A percentile compares a stretch with the other conserved stretches of the same genome.
Conservation (phyloP, 2,797 vertebrate genomes). For the Pangasius djambal region DNA sequence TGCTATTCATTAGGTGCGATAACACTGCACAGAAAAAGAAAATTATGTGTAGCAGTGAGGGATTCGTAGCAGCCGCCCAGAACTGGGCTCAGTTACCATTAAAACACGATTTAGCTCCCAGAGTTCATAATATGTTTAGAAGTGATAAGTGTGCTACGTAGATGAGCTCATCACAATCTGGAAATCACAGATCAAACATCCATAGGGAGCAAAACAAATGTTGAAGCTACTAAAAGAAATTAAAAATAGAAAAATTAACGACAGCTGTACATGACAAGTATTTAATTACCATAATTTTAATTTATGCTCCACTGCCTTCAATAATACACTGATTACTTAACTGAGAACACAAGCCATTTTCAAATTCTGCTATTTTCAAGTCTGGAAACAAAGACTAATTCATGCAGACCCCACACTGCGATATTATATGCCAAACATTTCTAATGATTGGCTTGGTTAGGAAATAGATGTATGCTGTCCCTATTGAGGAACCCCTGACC, state of each 20-base stretch:
- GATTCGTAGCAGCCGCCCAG: constrained; percentile 53
- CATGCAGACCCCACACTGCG: constrained; percentile 56
- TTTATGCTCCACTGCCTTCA: background rate
- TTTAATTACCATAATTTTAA: constrained; percentile 13
- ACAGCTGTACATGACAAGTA: background rate
- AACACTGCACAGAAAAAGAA: constrained; percentile 63
- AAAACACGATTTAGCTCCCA: constrained; percentile 65
- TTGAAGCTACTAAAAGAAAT: background rate
- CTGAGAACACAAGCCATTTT: constrained; percentile 59
- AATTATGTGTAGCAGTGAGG: constrained; percentile 64
- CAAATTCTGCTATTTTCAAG: constrained; percentile 30
- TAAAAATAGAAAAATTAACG: background rate
- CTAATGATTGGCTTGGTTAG: constrained; percentile 62
- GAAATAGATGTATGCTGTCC: constrained; percentile 49
- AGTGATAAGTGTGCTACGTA: constrained; percentile 65
- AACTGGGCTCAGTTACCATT: constrained; percentile 66
- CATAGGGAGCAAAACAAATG: background rate
- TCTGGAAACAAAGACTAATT: constrained; percentile 64
- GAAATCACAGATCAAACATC: constrained; percentile 34
- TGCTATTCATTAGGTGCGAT: constrained; percentile 63
- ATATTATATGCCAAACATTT: constrained; percentile 53
- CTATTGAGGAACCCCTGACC: constrained; percentile 17
- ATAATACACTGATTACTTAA: constrained; percentile 33
- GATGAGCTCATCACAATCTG: constrained; percentile 56
- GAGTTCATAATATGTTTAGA: constrained; percentile 59